A percentile compares a stretch with the other conserved stretches of the same genome.
These are phyloP conservation scores for Bicyclus anynana DNA, from an alignment of 1,140 invertebrate genomes.

Conservation along the genomic window DNA sequence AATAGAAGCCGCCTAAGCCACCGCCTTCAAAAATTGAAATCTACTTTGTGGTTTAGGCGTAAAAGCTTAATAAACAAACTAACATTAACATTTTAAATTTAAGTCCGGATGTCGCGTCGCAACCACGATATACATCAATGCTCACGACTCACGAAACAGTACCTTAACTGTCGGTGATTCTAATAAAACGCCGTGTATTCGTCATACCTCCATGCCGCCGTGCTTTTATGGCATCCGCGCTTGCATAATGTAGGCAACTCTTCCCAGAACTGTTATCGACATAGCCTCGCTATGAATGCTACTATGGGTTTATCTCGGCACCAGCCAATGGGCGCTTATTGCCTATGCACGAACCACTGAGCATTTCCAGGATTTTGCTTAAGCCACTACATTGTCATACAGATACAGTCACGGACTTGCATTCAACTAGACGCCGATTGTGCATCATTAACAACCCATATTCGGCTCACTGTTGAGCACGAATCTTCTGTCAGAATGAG, in stretches of 20 bases:
- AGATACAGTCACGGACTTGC: neutral
- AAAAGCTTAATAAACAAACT: too few species aligned
- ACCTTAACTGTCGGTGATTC: conserved; percentile 11
- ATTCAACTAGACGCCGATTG: too few species aligned
- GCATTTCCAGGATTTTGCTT: neutral
- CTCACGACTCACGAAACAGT: neutral
- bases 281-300: conserved; percentile 26
- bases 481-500: too few species aligned
- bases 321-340: neutral
- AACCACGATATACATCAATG: too few species aligned
- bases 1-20: too few species aligned
- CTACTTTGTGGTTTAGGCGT: too few species aligned
- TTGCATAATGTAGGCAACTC: conserved; percentile 29
- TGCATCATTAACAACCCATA: too few species aligned
- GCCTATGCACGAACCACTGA: neutral
- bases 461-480: too few species aligned
- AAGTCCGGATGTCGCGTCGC: too few species aligned
- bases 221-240: conserved; percentile 22
- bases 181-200: conserved; percentile 17
- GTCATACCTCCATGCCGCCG: conserved; percentile 20
- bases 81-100: too few species aligned
- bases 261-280: conserved; percentile 38
- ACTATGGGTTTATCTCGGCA: conserved; percentile 32
- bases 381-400: neutral
- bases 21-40: too few species aligned